Evolutionary conservation across 1,140 invertebrate species (phyloP), one percentile per base, ranked within the genome.

Genomic region (Penaeus japonicus): DNA sequence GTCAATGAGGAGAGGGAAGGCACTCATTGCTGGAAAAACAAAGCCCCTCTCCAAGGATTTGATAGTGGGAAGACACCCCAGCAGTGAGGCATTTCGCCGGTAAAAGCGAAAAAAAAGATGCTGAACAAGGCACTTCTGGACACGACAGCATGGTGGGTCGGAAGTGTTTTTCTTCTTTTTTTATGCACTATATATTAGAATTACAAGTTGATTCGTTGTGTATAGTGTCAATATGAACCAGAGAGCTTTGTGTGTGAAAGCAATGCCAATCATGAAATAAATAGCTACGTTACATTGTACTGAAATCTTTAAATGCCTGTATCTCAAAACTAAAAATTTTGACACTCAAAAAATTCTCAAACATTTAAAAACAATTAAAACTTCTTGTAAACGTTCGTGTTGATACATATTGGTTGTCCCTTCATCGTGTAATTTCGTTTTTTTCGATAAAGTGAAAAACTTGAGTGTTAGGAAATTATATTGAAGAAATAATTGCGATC

Each of bases 181-280:
- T n/a, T n/a, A n/a, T n/a, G n/a, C n/a, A n/a, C n/a, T n/a, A n/a
- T n/a, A n/a, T n/a, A n/a, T n/a, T n/a, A n/a, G n/a, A n/a, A n/a
- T n/a, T n/a, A n/a, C n/a, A n/a, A n/a, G n/a, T n/a, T n/a, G n/a
- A n/a, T n/a, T n/a, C n/a, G n/a, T n/a, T n/a, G n/a, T n/a, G n/a
- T n/a, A n/a, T n/a, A n/a, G n/a, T n/a, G n/a, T n/a, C n/a, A n/a
- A n/a, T n/a, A n/a, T n/a, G n/a, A n/a, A n/a, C n/a, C n/a, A n/a
- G n/a, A n/a, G n/a, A n/a, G n/a, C n/a, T n/a, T n/a, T n/a, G n/a
- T n/a, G n/a, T n/a, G n/a, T n/a, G n/a, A 83, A 83, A 83, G 62
- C 32, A 59, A 54, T 4, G n/a, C 79, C 79, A 81, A 81, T 81
- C 79, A 83, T n/a, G n/a, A n/a, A n/a, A n/a, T n/a, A n/a, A n/a